Conservation (phyloP, 2,888 invertebrate genomes). For the Dicyrtomina minuta region DNA sequence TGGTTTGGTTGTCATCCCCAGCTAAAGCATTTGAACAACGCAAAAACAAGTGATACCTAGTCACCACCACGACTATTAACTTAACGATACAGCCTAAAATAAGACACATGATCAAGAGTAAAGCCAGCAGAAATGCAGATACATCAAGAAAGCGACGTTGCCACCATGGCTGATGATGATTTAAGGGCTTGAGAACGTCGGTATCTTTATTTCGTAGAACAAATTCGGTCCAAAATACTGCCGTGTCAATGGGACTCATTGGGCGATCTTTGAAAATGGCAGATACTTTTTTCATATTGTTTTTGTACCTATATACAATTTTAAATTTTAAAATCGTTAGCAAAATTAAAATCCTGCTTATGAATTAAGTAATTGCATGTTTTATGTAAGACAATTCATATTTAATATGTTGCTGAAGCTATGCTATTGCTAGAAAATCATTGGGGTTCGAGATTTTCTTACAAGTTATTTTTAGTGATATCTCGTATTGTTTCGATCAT, state of each 20-base stretch:
- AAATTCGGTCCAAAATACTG: slow-evolving; percentile 44
- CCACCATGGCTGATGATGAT: slow-evolving; percentile 30
- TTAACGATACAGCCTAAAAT: too few relatives aligned
- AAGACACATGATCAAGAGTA: too few relatives aligned
- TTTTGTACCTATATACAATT: slow-evolving; percentile 33
- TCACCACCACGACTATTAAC: too few relatives aligned
- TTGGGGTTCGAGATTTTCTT: slow-evolving; percentile 4
- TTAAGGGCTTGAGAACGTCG: slow-evolving; percentile 19
- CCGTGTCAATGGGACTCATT: slow-evolving; percentile 39
- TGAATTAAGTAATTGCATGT: neutral
- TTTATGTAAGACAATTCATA: neutral
- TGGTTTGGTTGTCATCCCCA: too few relatives aligned
- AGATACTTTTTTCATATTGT: slow-evolving; percentile 35
- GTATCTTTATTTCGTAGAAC: slow-evolving; percentile 41
- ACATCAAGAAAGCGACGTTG: slow-evolving; percentile 15
- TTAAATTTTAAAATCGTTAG: too few relatives aligned
- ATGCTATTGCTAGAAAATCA: too few relatives aligned
- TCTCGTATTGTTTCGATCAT: slow-evolving; percentile 34
- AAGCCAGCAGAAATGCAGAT: neutral
- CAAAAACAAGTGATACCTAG: too few relatives aligned
- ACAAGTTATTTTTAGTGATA: slow-evolving; percentile 32
- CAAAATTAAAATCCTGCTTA: neutral
- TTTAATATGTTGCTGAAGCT: neutral
- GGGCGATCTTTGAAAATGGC: slow-evolving; percentile 39
- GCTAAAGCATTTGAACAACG: too few relatives aligned